phyloP scores from a whole-genome alignment of 2,797 vertebrate species.

The Bucorvus abyssinicus region DNA sequence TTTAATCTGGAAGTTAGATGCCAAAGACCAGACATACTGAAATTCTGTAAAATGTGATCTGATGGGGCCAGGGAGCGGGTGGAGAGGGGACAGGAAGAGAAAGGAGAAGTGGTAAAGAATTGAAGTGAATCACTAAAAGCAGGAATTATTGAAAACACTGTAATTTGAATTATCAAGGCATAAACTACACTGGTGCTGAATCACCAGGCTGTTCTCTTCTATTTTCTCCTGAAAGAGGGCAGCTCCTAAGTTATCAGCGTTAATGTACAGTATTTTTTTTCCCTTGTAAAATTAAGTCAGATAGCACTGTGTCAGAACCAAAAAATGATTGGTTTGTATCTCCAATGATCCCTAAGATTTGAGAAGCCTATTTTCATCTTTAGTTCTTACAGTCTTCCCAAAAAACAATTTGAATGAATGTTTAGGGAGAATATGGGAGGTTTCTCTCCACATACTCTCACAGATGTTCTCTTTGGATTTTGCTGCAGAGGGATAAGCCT shows the following conservation, averaged over 20 bases:
- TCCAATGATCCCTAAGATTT: not conserved
- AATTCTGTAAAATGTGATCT: not conserved
- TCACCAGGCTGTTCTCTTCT: not conserved
- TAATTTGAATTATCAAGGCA: not conserved
- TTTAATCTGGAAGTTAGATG: not conserved
- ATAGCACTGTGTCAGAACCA: not conserved
- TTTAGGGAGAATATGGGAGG: not conserved
- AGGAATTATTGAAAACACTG: not conserved
- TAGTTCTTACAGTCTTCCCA: not conserved
- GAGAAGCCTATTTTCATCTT: not conserved
- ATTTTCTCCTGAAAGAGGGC: not conserved
- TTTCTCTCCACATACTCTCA: not conserved
- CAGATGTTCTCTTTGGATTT: not conserved
- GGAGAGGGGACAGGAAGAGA: accelerated
- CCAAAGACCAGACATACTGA: not conserved
- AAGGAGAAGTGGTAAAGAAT: not conserved
- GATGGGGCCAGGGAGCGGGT: accelerated
- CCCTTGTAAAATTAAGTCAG: not conserved
- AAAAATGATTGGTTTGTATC: not conserved
- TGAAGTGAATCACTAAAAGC: not conserved
- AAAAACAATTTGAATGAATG: not conserved
- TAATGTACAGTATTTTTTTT: not conserved
- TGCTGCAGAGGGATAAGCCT: not conserved
- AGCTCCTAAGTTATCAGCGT: not conserved
- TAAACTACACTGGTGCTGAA: not conserved